These are phyloP conservation scores for Philotrypesis tridentata DNA, from an alignment of 1,140 invertebrate species.

Conservation along the genomic window DNA sequence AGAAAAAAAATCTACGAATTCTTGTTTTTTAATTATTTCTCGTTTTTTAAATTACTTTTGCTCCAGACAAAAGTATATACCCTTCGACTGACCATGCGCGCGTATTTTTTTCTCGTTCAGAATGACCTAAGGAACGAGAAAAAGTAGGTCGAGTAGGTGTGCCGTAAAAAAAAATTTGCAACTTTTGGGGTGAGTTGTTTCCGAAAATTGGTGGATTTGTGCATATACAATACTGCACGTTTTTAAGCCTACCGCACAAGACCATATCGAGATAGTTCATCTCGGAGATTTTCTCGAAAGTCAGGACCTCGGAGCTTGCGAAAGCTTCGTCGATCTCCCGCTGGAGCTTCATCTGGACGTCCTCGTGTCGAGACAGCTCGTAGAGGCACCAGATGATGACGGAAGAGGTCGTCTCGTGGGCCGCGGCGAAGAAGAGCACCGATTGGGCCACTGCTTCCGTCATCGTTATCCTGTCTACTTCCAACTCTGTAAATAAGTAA, in stretches of 20 bases:
- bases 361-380: conserved; percentile 11
- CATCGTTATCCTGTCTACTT: neutral
- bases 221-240: too few species aligned
- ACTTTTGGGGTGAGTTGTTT: too few species aligned
- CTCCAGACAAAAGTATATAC: too few species aligned
- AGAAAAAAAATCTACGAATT: too few species aligned
- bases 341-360: conserved; percentile 29
- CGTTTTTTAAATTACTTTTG: too few species aligned
- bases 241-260: neutral
- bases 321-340: conserved; percentile 1
- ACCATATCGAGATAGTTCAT: conserved; percentile 18
- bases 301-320: neutral
- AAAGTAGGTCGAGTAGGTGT: too few species aligned
- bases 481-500: neutral
- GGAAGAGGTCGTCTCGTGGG: conserved; percentile 17
- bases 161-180: too few species aligned
- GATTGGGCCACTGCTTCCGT: neutral
- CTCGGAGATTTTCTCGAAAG: conserved; percentile 4
- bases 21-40: too few species aligned
- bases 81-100: too few species aligned
- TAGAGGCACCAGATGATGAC: neutral
- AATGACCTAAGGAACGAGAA: too few species aligned
- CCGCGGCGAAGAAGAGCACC: conserved; percentile 16
- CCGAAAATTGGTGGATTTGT: too few species aligned
- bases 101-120: too few species aligned